Evolutionary conservation across 2,888 invertebrate genomes (phyloP), one percentile per base, ranked within the genome.

Genomic region (Drosophila borealis): DNA sequence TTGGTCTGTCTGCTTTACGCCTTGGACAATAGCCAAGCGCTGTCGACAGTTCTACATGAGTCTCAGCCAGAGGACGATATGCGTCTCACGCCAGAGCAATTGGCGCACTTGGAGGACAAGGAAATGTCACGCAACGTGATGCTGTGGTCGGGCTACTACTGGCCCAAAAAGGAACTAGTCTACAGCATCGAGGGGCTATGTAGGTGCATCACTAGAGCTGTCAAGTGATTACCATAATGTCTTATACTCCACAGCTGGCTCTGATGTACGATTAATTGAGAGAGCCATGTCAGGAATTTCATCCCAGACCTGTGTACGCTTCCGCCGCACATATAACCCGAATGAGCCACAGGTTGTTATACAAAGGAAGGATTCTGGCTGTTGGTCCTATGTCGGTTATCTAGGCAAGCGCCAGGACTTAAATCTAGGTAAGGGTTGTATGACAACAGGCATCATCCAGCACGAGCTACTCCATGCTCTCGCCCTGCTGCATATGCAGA

Each of bases 401-500:
- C 17, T 21, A 3, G 95, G 95, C 3, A 14, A 0, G 3, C n/a
- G n/a, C 3, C 87, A 89, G 53, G 4, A 0, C 2, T 42, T 89
- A 2, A 87, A 89, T n/a, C 33, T 85, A 17, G 79, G 78, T 4
- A 10, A 11, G 0, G 80, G 80, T 0, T 89, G 90, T 51, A 81
- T 89, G 57, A 34, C 62, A 6, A 21, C 70, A 4, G 89, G 80
- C 3, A 96, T 95, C 0, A 94, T 95, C 0, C 92, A 95, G 11
- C 96, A 96, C 81, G 96, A 96, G 89, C 91, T 96, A 62, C 94
- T 96, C 91, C 96, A 96, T 87, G 95, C 95, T 0, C 85, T 95
- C 1, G 96, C 96, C 0, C 96, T 96, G 90, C 93, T 95, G 89
- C 96, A 96, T 89, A 96, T 96, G 84, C 96, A 96, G 90, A 96